phyloP scores from a whole-genome alignment of 2,797 vertebrate species.

The Halcyon chelicuti region DNA sequence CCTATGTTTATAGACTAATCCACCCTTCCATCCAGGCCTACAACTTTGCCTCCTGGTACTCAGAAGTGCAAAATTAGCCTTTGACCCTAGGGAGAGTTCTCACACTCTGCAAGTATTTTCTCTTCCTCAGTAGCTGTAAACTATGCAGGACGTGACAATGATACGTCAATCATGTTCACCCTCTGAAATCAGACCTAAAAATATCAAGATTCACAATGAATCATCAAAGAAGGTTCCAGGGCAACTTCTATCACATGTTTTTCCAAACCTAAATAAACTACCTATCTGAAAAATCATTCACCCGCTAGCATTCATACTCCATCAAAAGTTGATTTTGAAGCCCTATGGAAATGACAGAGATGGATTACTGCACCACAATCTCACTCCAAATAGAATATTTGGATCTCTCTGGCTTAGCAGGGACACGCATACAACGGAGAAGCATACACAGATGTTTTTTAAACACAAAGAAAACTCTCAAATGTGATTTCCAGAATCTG shows the following conservation, averaged over 20 bases:
- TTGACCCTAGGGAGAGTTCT: background rate
- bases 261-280: background rate
- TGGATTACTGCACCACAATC: background rate
- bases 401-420: background rate
- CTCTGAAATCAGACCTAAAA: background rate
- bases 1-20: background rate
- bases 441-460: background rate
- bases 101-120: background rate
- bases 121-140: background rate
- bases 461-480: background rate
- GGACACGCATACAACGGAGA: fast-evolving
- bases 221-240: background rate
- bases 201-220: background rate
- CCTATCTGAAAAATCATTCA: background rate
- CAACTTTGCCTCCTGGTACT: fast-evolving
- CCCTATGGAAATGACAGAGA: background rate
- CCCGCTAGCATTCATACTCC: background rate
- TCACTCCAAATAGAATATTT: background rate
- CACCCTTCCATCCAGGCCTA: background rate
- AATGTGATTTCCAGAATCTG: background rate
- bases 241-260: background rate
- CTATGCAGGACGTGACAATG: background rate
- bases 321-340: background rate
- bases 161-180: background rate
- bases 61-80: background rate